phyloP scores from a whole-genome alignment of 2,113 vertebrate genomes.

The Solea senegalensis region DNA sequence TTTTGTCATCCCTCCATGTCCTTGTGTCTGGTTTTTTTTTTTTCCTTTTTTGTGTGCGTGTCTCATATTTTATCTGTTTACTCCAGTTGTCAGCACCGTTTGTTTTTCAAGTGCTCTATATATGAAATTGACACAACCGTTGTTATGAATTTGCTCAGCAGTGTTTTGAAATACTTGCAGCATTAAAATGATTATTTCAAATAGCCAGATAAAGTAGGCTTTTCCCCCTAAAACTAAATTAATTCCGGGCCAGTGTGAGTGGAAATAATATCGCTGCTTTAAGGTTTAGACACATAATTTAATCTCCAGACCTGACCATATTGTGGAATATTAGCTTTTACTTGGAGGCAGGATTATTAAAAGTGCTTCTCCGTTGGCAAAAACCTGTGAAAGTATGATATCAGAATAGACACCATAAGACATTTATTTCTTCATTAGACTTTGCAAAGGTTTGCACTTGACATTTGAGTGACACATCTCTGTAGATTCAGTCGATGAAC shows the following conservation, averaged over 20 bases:
- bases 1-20: slow-evolving; percentile 10
- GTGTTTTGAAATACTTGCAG: neutral
- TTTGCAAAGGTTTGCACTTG: no score
- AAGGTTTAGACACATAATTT: neutral
- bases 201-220: neutral
- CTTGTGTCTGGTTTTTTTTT: slow-evolving; percentile 12
- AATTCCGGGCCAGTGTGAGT: neutral
- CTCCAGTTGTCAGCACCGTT: slow-evolving; percentile 2
- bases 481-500: no score
- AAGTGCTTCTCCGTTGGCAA: neutral
- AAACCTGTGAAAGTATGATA: neutral
- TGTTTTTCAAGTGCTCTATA: slow-evolving; percentile 7
- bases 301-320: neutral
- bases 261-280: neutral
- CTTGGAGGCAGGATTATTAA: neutral
- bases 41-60: neutral
- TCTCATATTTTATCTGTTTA: slow-evolving; percentile 1
- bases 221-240: neutral
- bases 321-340: neutral
- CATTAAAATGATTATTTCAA: neutral
- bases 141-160: neutral
- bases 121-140: slow-evolving; percentile 12
- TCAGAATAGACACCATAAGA: no score
- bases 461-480: no score
- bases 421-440: no score